These are phyloP conservation scores for Calliphora vicina DNA, from an alignment of 1,140 invertebrate species.

Conservation along the genomic window DNA sequence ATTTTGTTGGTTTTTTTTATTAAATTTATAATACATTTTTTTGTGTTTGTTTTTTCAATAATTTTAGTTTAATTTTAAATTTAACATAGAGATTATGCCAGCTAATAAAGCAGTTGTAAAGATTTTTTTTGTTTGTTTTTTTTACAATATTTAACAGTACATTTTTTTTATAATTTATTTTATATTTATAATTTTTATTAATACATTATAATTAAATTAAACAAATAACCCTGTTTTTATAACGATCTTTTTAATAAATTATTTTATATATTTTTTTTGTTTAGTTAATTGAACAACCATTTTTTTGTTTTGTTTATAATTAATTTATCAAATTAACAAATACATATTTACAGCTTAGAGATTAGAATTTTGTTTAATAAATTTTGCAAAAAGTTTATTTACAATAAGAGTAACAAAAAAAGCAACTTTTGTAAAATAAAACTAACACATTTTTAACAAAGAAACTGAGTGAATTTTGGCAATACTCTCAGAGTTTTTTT, in stretches of 20 bases:
- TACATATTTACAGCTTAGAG: background rate
- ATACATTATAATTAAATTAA: conserved; percentile 18
- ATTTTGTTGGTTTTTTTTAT: background rate
- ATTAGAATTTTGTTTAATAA: background rate
- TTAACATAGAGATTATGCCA: conserved; percentile 16
- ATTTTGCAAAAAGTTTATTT: background rate
- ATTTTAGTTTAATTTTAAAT: conserved; percentile 40
- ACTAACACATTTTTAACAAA: no score
- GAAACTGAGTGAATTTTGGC: no score
- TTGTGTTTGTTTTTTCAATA: background rate
- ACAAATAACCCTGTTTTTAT: conserved; percentile 32
- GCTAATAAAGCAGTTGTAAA: conserved; percentile 29
- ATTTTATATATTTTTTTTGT: background rate
- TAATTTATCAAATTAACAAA: conserved; percentile 11
- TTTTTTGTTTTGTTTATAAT: background rate
- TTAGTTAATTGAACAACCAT: conserved; percentile 5
- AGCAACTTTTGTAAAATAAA: no score
- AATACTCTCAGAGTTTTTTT: no score
- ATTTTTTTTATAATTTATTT: background rate
- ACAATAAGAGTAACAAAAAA: no score
- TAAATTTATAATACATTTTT: background rate
- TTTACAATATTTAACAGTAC: conserved; percentile 10
- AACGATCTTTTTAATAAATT: background rate
- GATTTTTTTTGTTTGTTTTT: background rate
- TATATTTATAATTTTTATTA: background rate